Conservation (phyloP, 2,113 vertebrate species). For the Phasianus colchicus region DNA sequence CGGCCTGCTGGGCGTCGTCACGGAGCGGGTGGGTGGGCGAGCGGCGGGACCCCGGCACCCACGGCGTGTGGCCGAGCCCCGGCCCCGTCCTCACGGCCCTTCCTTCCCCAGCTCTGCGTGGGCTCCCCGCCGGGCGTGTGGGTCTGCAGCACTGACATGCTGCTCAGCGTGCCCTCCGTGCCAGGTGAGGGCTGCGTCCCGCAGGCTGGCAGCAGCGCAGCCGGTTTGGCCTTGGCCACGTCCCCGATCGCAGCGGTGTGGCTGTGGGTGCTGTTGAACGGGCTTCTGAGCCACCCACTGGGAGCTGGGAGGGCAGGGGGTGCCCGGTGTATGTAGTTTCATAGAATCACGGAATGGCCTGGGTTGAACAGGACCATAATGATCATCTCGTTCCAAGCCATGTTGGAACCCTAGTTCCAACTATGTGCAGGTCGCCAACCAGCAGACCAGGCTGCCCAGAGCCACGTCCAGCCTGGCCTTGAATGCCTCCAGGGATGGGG, state of each 20-base stretch:
- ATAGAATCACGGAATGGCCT: too few relatives aligned
- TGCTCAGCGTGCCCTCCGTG: slow-evolving; percentile 81
- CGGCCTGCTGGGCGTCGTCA: slow-evolving; percentile 84
- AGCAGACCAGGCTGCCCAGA: too few relatives aligned
- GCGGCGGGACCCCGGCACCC: too few relatives aligned
- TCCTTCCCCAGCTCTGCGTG: slow-evolving; percentile 83
- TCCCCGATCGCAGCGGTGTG: accelerated
- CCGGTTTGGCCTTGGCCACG: accelerated
- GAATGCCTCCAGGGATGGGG: too few relatives aligned
- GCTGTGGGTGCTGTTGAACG: not conserved
- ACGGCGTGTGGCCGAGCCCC: too few relatives aligned
- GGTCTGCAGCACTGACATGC: slow-evolving; percentile 96
- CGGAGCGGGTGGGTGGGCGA: slow-evolving; percentile 73
- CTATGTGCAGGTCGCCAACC: too few relatives aligned
- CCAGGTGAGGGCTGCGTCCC: slow-evolving; percentile 75
- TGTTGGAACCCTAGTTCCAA: too few relatives aligned
- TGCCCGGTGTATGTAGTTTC: too few relatives aligned
- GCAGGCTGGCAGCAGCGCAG: not conserved
- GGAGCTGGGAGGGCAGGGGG: not conserved
- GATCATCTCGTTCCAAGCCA: too few relatives aligned
- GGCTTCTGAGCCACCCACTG: not conserved
- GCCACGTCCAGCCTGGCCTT: too few relatives aligned
- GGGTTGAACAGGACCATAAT: too few relatives aligned
- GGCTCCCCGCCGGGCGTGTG: slow-evolving; percentile 92
- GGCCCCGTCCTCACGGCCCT: not conserved